Evolutionary conservation across 2,888 invertebrate species (phyloP), one percentile per base, ranked within the genome.

Genomic region (Abrostola triplasia): DNA sequence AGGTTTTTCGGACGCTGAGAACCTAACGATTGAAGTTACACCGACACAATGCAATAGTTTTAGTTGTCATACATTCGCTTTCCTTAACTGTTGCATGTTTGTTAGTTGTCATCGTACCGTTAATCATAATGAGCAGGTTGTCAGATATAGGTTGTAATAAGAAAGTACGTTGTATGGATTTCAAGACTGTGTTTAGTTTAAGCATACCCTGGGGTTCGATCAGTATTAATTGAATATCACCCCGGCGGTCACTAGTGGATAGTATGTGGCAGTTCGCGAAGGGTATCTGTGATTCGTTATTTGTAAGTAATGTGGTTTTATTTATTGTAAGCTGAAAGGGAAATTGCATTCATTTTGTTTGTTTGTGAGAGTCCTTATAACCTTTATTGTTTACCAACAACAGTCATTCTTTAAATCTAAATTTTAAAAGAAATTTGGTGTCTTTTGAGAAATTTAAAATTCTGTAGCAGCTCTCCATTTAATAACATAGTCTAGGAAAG

Each of bases 281-380:
- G 83, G 89, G 84, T 91, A 92, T 92, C 93, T 94, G 94, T 94
- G 94, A 94, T 94, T 93, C 85, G 90, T 90, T 92, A 88, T 85
- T 84, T 86, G 81, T 92, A 92, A 91, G 90, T 84, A 74, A 80
- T 67, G 75, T 82, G 83, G 84, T 86, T 84, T 89, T 85, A 87
- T 90, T 90, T 90, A 90, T 88, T 88, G 24, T 86, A 81, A 83
- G 78, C 80, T 80, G 74, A 81, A 73, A 73, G 76, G 77, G 77
- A 82, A 80, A 67, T 71, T 79, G 70, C 69, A 69, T 71, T 64
- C 79, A 72, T 69, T 59, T 64, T 63, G 63, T 67, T 75, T 70
- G 78, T 83, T 79, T 78, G 76, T 80, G 70, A 76, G 73, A 75
- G 76, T 76, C 67, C 71, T 78, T 65, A 74, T 59, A 62, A 60